phyloP scores from a whole-genome alignment of 1,140 invertebrate species.

The Mylabris phalerata region DNA sequence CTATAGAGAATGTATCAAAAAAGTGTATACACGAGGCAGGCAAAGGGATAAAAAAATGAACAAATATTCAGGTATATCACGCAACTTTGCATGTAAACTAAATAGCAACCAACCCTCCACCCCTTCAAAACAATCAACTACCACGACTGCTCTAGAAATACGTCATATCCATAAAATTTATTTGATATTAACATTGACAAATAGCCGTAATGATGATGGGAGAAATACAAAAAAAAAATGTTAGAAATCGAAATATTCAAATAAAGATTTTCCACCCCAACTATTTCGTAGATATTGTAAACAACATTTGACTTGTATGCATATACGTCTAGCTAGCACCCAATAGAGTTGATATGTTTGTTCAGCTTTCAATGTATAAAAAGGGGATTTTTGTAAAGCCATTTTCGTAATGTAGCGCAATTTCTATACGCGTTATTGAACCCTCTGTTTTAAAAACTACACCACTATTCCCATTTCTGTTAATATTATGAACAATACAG shows the following conservation, averaged over 20 bases:
- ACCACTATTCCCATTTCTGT: too few relatives aligned
- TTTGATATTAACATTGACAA: background rate
- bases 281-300: too few relatives aligned
- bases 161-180: slow-evolving; percentile 13
- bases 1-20: too few relatives aligned
- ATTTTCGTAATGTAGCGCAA: slow-evolving; percentile 7
- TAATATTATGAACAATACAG: too few relatives aligned
- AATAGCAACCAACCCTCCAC: slow-evolving; percentile 6
- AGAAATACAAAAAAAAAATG: too few relatives aligned
- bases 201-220: too few relatives aligned
- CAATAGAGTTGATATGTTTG: slow-evolving; percentile 12
- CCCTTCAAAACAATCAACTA: background rate
- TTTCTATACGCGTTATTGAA: too few relatives aligned
- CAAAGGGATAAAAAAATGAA: slow-evolving; percentile 4
- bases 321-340: slow-evolving; percentile 1
- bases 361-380: slow-evolving; percentile 6
- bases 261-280: too few relatives aligned
- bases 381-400: slow-evolving; percentile 15
- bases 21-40: too few relatives aligned
- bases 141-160: slow-evolving; percentile 1
- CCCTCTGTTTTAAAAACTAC: too few relatives aligned
- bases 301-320: too few relatives aligned
- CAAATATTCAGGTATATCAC: slow-evolving; percentile 8
- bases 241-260: too few relatives aligned
- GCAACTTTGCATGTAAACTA: slow-evolving; percentile 4